Percentiles rank a stretch among this genome's conserved stretches.
Conservation (phyloP, 2,888 invertebrate species). For the Tenthredo mesomela region DNA sequence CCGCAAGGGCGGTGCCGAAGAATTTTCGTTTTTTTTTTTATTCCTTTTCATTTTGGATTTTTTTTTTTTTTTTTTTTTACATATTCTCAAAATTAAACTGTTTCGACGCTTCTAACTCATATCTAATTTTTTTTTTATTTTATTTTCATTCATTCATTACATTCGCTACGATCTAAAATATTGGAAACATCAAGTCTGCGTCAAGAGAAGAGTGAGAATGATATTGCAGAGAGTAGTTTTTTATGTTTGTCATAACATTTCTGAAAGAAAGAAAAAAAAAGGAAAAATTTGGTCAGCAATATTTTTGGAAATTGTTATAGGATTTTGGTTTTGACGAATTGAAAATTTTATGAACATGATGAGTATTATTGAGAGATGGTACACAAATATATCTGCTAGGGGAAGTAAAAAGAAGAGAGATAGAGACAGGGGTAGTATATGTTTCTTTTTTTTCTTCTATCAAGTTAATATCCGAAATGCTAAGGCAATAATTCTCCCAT, state of each 20-base stretch:
- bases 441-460: neutral
- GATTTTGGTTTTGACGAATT: neutral
- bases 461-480: conserved; percentile 29
- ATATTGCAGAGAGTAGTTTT: conserved; percentile 50
- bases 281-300: conserved; percentile 63
- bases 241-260: neutral
- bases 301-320: conserved; percentile 62
- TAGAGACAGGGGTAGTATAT: neutral
- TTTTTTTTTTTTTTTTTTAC: neutral
- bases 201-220: neutral
- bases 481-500: conserved; percentile 35
- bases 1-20: conserved; percentile 28
- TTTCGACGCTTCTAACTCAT: neutral
- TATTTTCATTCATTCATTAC: too few species aligned
- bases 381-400: neutral
- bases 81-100: conserved; percentile 37
- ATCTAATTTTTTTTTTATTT: neutral
- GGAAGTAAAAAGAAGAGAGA: neutral
- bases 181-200: too few species aligned
- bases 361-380: neutral
- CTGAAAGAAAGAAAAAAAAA: conserved; percentile 24
- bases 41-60: neutral
- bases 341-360: conserved; percentile 6
- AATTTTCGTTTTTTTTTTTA: neutral
- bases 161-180: too few species aligned